Percentiles rank a stretch among this genome's conserved stretches.
Evolutionary conservation across 2,888 invertebrate genomes (phyloP).

Genomic region (Leptopilina syphax): DNA sequence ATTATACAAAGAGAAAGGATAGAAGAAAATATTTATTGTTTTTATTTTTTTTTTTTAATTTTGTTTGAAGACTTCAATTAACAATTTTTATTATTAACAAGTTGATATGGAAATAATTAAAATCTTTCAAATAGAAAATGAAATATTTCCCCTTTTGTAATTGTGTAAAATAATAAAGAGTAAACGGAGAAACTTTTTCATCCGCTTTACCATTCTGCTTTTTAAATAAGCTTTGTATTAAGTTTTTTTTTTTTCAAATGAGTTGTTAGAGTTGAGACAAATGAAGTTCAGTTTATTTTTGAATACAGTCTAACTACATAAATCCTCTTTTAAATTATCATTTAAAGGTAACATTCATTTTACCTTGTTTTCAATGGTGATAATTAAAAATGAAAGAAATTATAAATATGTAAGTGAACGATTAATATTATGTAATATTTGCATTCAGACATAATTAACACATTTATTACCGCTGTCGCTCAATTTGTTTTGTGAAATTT

Average conservation of each 20-base stretch:
- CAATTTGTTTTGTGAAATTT: too few species aligned
- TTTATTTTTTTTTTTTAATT: too few species aligned
- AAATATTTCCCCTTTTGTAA: neutral
- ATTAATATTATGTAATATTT: too few species aligned
- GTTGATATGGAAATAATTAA: too few species aligned
- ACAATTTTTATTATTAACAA: too few species aligned
- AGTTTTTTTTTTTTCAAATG: slow-evolving; percentile 2
- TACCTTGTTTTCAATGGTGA: neutral
- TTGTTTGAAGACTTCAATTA: too few species aligned
- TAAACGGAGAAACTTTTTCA: neutral
- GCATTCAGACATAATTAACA: too few species aligned
- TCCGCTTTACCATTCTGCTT: slow-evolving; percentile 11
- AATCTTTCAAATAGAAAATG: too few species aligned
- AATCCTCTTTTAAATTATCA: slow-evolving; percentile 2
- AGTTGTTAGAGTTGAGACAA: slow-evolving; percentile 9
- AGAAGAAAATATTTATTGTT: too few species aligned
- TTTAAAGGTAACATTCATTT: neutral
- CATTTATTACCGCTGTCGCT: too few species aligned
- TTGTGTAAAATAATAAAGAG: neutral
- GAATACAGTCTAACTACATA: neutral
- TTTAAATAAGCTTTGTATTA: slow-evolving; percentile 3
- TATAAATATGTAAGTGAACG: neutral
- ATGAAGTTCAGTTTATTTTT: slow-evolving; percentile 7
- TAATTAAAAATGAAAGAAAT: neutral
- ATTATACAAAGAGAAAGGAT: too few species aligned